Conservation (phyloP, 2,113 vertebrate species). For the Amblyornis subalaris region DNA sequence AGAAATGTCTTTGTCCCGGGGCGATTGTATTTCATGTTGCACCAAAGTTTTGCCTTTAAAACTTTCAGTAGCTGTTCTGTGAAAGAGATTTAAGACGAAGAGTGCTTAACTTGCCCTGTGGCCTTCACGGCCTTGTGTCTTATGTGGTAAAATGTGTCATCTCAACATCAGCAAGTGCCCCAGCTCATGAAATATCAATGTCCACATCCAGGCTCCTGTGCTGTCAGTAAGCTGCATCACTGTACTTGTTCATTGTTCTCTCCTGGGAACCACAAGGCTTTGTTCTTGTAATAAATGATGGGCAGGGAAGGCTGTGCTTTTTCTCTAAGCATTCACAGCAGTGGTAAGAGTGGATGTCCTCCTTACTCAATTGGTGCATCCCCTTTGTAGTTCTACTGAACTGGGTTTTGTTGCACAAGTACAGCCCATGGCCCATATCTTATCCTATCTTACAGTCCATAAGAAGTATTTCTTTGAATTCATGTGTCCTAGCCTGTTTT, state of each 20-base stretch:
- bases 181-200: not conserved
- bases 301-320: not conserved
- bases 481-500: fast-evolving
- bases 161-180: not conserved
- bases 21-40: not conserved
- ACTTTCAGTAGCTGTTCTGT: not conserved
- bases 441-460: not conserved
- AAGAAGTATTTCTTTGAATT: not conserved
- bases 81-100: not conserved
- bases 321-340: not conserved
- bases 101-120: not conserved
- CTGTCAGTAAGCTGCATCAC: not conserved
- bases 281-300: not conserved
- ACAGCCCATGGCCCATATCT: not conserved
- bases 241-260: not conserved
- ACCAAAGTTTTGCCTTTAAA: not conserved
- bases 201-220: not conserved
- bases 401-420: fast-evolving
- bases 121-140: not conserved
- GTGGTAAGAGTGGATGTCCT: not conserved
- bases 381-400: not conserved
- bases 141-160: fast-evolving
- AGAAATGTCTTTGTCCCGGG: not conserved
- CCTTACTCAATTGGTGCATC: too few species aligned
- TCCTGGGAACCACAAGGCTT: not conserved